phyloP scores from a whole-genome alignment of 1,140 invertebrate genomes.

The Cataglyphis hispanica region DNA sequence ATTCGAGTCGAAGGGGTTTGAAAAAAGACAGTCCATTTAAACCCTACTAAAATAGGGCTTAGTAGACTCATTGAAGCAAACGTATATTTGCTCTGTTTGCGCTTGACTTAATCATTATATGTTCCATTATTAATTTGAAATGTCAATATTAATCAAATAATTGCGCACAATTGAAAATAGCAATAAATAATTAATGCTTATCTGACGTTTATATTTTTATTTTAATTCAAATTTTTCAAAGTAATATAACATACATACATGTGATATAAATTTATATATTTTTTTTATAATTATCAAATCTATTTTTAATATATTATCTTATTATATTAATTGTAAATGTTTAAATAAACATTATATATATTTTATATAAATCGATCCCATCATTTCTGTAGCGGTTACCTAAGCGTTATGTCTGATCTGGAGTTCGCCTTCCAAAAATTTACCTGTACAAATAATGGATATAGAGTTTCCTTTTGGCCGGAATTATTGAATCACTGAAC shows the following conservation, averaged over 20 bases:
- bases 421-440: constrained; percentile 33
- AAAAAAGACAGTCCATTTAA: constrained; percentile 49
- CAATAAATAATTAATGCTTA: not conserved
- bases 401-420: not conserved
- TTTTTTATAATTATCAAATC: not conserved
- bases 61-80: constrained; percentile 47
- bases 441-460: constrained; percentile 42
- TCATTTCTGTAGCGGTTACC: not conserved
- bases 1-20: constrained; percentile 37
- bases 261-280: not conserved
- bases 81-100: not conserved
- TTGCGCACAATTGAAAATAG: not conserved
- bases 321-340: not conserved
- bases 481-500: constrained; percentile 44
- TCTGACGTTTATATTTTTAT: not conserved
- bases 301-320: not conserved
- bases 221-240: not conserved
- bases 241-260: not conserved
- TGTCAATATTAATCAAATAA: constrained; percentile 7
- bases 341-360: not conserved
- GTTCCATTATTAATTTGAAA: not conserved
- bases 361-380: not conserved
- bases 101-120: constrained; percentile 13
- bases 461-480: constrained; percentile 68
- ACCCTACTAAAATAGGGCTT: constrained; percentile 32